Base-by-base conservation (phyloP, 2,888 invertebrate species). In the Himalopsyche anomala region DNA sequence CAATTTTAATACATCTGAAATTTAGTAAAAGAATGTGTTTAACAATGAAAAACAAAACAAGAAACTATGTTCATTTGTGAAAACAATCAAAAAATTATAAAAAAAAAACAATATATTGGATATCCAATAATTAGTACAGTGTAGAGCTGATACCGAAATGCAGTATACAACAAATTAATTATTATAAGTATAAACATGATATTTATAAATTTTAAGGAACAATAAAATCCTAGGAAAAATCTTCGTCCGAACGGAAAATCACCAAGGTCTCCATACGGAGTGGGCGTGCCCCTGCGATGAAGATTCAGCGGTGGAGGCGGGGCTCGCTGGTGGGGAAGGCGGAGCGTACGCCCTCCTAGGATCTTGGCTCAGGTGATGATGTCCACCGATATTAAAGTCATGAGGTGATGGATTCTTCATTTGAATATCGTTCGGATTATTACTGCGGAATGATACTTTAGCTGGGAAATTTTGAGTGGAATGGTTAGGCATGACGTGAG, bases 251-350 rank as follows among this genome's bases (percentile, higher is more conserved):
- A 28, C 74, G 74, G 80, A 51, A 80, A 79, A 89, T 91, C 92
- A 94, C 94, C 94, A 94, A 17, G 94, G 94, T 89, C 94, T 91
- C 95, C 95, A 95, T 80, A 94, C 93, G 89, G 92, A 74, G 74
- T 74, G 74, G 74, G 74, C 74, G 74, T 74, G 74, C 74, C 74
- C 74, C 11, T 74, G 74, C 74, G 74, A 74, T 15, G 74, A 74
- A 36, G 74, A 74, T 74, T 74, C 74, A 12, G 74, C 74, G 38
- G 62, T 80, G 88, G 93, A 92, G 8, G 94, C 93, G 42, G 95
- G 94, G 84, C 95, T 95, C 0, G 95, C 94, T 0, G 95, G 95
- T n/a, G 96, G 95, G 17, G 96, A 96, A 55, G 95, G 93, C n/a
- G 95, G 95, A 94, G 95, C 95, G 89, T 95, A 93, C 90, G 95